Base-by-base conservation (phyloP, 2,888 invertebrate species). In the Gortyna flavago region DNA sequence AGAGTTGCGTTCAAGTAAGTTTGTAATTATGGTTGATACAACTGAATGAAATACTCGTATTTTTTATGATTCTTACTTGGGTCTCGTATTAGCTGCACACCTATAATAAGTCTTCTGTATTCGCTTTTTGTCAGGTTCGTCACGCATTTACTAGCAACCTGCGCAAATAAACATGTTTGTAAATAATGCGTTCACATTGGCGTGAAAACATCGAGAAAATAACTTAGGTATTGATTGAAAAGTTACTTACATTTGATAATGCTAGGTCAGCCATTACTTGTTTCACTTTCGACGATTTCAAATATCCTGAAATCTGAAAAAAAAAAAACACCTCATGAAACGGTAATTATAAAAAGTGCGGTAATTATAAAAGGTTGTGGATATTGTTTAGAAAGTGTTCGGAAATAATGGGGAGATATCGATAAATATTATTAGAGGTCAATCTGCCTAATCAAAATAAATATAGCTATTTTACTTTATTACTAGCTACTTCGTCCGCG, bases 261-360 rank as follows among this genome's bases (percentile, higher is more conserved):
- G 99, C 99, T 85, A 99, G 97, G 94, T 99, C 99, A 0, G 99
- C 99, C 96, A 99, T 97, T 0, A 99, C 98, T 95, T 99, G 99
- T 79, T 98, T 98, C 18, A 99, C 99, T 93, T 99, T 98, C 0
- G 98, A 98, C 82, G 98, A 98, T 91, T 98, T 98, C 85, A 98
- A 96, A 90, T 98, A 98, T 5, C 97, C 97, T 29, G 98, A 97
- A 83, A 98, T 97, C 98, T 98, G 57, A 94, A 92, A 75, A 61
- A 75, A 9, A 25, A n/a, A n/a, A n/a, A n/a, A n/a, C n/a, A 21
- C 5, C 0, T 32, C 44, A 8, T 44, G 18, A 29, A 41, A 44
- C 29, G 21, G 7, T 41, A 18, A 18, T 41, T 57, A n/a, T 72
- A 0, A 2, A 72, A 57, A 41, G 8, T n/a, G n/a, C 29, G 21